Base-by-base conservation (phyloP, 2,113 vertebrate species). In the Terrapene triunguis region DNA sequence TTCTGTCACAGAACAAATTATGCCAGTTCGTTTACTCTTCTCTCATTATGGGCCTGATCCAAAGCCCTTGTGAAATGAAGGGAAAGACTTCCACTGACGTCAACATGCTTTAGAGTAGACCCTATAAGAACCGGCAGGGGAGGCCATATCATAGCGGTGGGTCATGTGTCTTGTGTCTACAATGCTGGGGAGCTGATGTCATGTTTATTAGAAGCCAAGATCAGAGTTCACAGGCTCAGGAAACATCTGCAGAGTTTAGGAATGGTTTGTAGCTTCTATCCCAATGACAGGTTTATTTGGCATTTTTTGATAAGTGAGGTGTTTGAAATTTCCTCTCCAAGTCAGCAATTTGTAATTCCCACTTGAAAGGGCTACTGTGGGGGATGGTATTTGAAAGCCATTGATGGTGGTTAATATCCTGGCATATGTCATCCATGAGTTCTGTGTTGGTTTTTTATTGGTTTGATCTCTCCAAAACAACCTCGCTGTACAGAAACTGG, bases 231-330 rank as follows among this genome's bases (percentile, higher is more conserved):
- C 95, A 96, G 93, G 85, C 97, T 96, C 96, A 97, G 97, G 97
- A 98, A 97, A 96, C 90, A 96, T 97, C 95, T 97, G 97, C 97
- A 98, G 94, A 96, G 86, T 97, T 98, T 97, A 82, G 80, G 59
- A 97, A 97, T 96, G 96, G 93, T 97, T 98, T 97, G 93, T 95
- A 95, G 96, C 96, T 96, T 94, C 95, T 96, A 93, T 88, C 92
- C 96, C 96, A 98, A 94, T 98, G 98, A 98, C 96, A 97, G 97
- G 97, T 98, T 98, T 98, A 98, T 98, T 98, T 98, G 98, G 96
- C 98, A 93, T 95, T 97, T 97, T 98, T 98, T 98, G 97, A 98
- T 98, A 98, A 98, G 98, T 98, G 97, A 94, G 97, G 97, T 98
- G 98, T 98, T 98, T 98, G 97, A 92, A 95, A 98, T 97, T 98